Evolutionary conservation across 2,113 vertebrate species (phyloP).

Genomic region (Grus americana): DNA sequence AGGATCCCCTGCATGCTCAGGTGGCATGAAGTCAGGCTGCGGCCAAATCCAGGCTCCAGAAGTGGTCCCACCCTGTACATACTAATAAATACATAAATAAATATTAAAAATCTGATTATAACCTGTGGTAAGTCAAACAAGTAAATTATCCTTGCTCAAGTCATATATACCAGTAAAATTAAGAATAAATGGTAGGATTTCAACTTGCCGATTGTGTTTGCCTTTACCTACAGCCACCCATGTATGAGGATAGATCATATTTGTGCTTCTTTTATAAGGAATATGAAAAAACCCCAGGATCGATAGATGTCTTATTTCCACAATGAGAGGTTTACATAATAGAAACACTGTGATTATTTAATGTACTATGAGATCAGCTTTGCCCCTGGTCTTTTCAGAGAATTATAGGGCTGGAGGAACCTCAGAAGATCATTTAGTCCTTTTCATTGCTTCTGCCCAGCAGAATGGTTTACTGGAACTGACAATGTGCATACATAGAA

Average conservation of each 20-base stretch:
- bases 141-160: neutral
- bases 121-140: neutral
- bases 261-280: neutral
- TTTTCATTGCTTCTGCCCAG: neutral
- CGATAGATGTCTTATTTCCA: neutral
- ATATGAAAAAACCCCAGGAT: neutral
- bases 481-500: fast-evolving
- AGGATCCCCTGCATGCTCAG: neutral
- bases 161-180: neutral
- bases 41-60: neutral
- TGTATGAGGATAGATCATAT: neutral
- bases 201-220: neutral
- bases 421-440: neutral
- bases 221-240: neutral
- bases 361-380: neutral
- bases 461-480: neutral
- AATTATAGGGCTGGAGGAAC: neutral
- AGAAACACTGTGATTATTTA: neutral
- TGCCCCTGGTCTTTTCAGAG: neutral
- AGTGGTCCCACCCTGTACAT: fast-evolving
- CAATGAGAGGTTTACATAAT: neutral
- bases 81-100: neutral
- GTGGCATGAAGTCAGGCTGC: neutral
- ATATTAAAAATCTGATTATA: neutral
- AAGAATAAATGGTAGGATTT: neutral